Conservation (phyloP, 1,140 invertebrate genomes). For the Oscheius sp. region DNA sequence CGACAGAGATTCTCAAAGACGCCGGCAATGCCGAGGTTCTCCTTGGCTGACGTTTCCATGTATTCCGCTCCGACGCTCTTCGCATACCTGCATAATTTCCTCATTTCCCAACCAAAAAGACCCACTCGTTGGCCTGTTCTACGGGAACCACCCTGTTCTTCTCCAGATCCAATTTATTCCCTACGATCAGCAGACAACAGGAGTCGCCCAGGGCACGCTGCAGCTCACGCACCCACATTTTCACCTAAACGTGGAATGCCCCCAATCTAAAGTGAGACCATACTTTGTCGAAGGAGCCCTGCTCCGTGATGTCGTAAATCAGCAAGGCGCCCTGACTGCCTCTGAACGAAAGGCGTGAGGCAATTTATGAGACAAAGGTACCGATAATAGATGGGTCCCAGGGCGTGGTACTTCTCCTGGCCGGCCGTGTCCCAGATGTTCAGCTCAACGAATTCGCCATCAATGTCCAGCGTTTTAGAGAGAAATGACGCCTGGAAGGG, state of each 20-base stretch:
- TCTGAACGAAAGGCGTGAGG: slow-evolving; percentile 62
- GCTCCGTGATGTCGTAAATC: slow-evolving; percentile 97
- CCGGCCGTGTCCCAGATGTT: slow-evolving; percentile 98
- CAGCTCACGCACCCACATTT: slow-evolving; percentile 97
- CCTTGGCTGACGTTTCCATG: slow-evolving; percentile 89
- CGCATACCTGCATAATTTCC: slow-evolving; percentile 73
- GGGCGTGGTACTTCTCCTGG: slow-evolving; percentile 88
- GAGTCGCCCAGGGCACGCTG: slow-evolving; percentile 91
- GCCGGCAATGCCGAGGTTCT: slow-evolving; percentile 86
- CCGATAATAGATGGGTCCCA: slow-evolving; percentile 90
- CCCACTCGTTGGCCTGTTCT: slow-evolving; percentile 80
- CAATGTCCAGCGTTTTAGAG: slow-evolving; percentile 89
- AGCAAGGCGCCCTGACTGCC: slow-evolving; percentile 95
- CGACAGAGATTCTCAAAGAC: slow-evolving; percentile 69
- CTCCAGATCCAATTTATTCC: slow-evolving; percentile 95
- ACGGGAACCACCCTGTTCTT: slow-evolving; percentile 79
- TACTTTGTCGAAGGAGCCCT: slow-evolving; percentile 93
- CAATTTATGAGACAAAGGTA: neutral
- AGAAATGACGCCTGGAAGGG: slow-evolving; percentile 91
- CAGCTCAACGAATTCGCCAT: slow-evolving; percentile 81
- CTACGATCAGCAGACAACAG: slow-evolving; percentile 85
- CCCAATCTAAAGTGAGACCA: neutral
- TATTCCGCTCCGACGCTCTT: slow-evolving; percentile 87
- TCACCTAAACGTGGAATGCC: slow-evolving; percentile 71
- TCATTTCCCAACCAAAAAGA: slow-evolving; percentile 9